phyloP scores from a whole-genome alignment of 2,888 invertebrate genomes.

The Drosophila cognata region DNA sequence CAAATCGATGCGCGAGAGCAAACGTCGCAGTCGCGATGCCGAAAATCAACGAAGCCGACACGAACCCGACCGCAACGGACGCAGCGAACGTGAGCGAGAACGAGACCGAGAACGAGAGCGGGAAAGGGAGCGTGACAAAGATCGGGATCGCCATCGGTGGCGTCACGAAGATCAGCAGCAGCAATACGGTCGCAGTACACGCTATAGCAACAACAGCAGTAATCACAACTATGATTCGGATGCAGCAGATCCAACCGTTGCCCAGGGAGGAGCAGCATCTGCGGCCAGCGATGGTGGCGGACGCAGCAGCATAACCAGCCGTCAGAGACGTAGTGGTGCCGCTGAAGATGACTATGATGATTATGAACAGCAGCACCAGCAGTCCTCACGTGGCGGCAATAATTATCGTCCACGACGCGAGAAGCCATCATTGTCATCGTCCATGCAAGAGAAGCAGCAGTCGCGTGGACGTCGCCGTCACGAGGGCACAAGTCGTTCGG shows the following conservation, averaged over 20 bases:
- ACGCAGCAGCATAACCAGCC: conserved; percentile 57
- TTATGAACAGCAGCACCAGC: conserved; percentile 41
- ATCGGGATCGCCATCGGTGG: conserved; percentile 63
- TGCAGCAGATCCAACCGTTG: conserved; percentile 23
- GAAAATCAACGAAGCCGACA: conserved; percentile 30
- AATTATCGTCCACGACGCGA: conserved; percentile 62
- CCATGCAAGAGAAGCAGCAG: conserved; percentile 53
- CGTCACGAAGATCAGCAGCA: conserved; percentile 60
- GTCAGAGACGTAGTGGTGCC: conserved; percentile 54
- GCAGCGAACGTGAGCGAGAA: conserved; percentile 44
- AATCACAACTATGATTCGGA: conserved; percentile 66
- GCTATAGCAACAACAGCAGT: conserved; percentile 59
- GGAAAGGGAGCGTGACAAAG: conserved; percentile 36
- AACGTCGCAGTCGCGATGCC: conserved; percentile 55
- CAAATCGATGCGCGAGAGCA: conserved; percentile 54
- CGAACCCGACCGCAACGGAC: conserved; percentile 37
- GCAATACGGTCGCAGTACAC: conserved; percentile 48
- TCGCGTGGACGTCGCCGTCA: conserved; percentile 64
- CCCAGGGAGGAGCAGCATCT: conserved; percentile 9
- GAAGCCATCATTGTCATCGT: conserved; percentile 56
- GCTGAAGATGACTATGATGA: conserved; percentile 64
- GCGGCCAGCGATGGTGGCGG: conserved; percentile 47
- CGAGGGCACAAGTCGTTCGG: conserved; percentile 55
- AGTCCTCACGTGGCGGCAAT: conserved; percentile 25
- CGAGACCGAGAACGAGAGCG: conserved; percentile 22